These are phyloP conservation scores for Psix sp. DNA, from an alignment of 1,140 invertebrate genomes.

Conservation along the genomic window DNA sequence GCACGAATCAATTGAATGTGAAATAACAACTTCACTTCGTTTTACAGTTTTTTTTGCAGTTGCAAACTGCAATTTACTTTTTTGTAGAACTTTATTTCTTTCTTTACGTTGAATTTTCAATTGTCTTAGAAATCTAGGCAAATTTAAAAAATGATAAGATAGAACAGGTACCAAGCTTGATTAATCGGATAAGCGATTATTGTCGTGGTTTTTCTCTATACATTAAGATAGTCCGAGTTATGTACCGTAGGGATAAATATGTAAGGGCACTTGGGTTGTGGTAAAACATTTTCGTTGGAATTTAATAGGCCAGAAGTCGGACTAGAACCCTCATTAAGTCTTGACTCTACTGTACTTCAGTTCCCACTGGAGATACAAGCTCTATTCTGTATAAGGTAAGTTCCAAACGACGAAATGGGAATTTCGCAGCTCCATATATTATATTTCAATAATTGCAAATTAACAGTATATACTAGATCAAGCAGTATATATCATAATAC, in stretches of 20 bases:
- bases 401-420: background rate
- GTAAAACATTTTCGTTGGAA: constrained; percentile 6
- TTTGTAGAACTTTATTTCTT: too few relatives aligned
- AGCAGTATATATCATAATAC: too few relatives aligned
- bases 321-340: constrained; percentile 10
- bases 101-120: too few relatives aligned
- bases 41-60: too few relatives aligned
- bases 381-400: background rate
- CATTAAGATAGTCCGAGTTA: constrained; percentile 4
- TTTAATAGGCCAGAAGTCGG: constrained; percentile 23
- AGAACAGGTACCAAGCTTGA: constrained; percentile 1
- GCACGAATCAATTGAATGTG: too few relatives aligned
- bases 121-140: too few relatives aligned
- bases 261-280: background rate
- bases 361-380: background rate
- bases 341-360: constrained; percentile 7
- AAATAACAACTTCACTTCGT: too few relatives aligned
- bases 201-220: background rate
- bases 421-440: background rate
- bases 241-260: constrained; percentile 7
- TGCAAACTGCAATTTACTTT: too few relatives aligned
- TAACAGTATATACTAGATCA: too few relatives aligned
- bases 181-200: background rate
- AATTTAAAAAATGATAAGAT: too few relatives aligned
- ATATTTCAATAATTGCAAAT: constrained; percentile 1